Base-by-base conservation (phyloP, 2,888 invertebrate genomes). In the Idaea straminata region DNA sequence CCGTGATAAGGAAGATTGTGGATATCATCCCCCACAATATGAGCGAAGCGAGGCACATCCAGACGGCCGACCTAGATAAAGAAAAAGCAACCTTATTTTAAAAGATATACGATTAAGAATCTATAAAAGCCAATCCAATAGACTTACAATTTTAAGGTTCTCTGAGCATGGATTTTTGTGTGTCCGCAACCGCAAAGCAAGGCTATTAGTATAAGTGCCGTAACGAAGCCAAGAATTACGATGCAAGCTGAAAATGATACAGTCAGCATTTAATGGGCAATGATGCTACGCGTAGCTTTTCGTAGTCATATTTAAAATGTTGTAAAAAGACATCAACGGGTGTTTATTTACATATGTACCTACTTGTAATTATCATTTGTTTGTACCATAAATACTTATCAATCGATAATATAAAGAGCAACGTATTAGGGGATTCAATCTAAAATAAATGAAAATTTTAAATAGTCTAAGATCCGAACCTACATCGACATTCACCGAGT, bases 11-110 rank as follows among this genome's bases (percentile, higher is more conserved):
- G 70, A 96, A 94, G 13, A 94, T 85, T 13, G 90, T 85, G 63
- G 94, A 92, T 69, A 95, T 91, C 70, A 94, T 84, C 47, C 86
- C 79, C 96, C 96, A 96, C 63, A 95, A 83, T 65, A 93, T 82
- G 15, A 95, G 84, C 35, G 95, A 95, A 59, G 94, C 83, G 64
- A 95, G 75, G 77, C 94, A 94, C 74, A 94, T 88, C 83, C 94
- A 89, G 61, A 94, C 84, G 4, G 94, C 89, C 60, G 94, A 94
- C 62, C 94, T 94, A 86, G 59, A 83, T 84, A 66, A 64, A 62
- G 61, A 35, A 59, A 62, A 15, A 65, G 65, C 15, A 66, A 63
- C 60, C 67, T 66, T 66, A 59, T 66, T 61, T 3, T 61, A 4
- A 1, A 47, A 13, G 25, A n/a, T 47, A 36, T 63, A 70, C 62